Conservation (phyloP, 2,113 vertebrate genomes). For the Sylvietta virens region DNA sequence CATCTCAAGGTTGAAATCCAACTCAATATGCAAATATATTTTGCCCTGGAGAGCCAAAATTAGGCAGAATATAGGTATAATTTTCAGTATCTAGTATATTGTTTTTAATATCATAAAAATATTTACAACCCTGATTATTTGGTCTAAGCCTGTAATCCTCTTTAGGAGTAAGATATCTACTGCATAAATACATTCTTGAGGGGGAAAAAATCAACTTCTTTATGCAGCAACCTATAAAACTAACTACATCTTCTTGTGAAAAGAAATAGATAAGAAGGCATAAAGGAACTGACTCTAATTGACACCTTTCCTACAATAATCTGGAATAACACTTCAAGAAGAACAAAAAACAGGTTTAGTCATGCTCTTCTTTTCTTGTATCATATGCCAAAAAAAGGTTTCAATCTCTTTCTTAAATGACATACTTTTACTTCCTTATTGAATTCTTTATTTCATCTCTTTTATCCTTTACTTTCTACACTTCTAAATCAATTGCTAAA, state of each 20-base stretch:
- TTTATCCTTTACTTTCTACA: background rate
- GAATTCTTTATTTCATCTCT: background rate
- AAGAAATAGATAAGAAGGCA: conserved; percentile 7
- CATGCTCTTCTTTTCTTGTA: background rate
- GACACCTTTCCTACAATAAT: conserved; percentile 17
- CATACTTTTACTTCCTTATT: background rate
- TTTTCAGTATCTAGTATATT: background rate
- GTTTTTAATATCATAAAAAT: background rate
- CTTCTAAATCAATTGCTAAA: background rate
- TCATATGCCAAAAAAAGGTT: background rate
- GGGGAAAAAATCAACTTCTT: background rate
- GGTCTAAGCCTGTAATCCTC: conserved; percentile 25
- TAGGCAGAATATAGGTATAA: background rate
- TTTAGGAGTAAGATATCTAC: background rate
- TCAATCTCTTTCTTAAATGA: conserved; percentile 8
- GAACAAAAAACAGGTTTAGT: background rate
- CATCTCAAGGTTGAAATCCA: background rate
- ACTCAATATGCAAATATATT: background rate
- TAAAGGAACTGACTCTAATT: conserved; percentile 26
- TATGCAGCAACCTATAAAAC: background rate
- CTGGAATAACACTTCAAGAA: background rate
- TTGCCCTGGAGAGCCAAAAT: background rate
- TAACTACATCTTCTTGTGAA: background rate
- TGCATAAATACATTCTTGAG: background rate
- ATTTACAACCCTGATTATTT: background rate